These are phyloP conservation scores for Urosaurus nigricauda DNA, from an alignment of 2,797 vertebrate species.

Conservation along the genomic window DNA sequence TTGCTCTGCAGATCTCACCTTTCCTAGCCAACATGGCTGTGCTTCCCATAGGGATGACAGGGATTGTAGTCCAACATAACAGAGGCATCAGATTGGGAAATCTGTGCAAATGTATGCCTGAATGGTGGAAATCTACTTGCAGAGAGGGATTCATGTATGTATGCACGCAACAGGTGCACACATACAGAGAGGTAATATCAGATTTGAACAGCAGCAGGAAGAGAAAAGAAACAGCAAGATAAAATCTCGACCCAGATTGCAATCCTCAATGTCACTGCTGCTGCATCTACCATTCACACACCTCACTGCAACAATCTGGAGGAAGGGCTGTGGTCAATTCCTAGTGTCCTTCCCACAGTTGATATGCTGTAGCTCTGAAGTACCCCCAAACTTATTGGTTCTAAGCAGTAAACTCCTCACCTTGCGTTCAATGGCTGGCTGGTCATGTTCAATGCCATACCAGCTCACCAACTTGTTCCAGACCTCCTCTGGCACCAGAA, in stretches of 20 bases:
- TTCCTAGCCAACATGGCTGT: neutral
- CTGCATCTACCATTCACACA: too few species aligned
- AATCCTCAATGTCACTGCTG: neutral
- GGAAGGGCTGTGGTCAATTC: neutral
- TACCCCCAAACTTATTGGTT: too few species aligned
- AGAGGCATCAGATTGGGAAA: neutral
- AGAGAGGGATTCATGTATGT: too few species aligned
- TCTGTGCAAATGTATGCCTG: neutral
- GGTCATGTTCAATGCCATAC: slow-evolving; percentile 83
- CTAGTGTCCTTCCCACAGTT: too few species aligned
- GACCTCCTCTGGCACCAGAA: slow-evolving; percentile 83
- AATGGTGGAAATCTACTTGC: neutral
- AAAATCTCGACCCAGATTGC: neutral
- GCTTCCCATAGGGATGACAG: neutral
- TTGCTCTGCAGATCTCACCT: neutral
- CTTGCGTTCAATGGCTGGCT: slow-evolving; percentile 88
- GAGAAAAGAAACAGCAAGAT: neutral
- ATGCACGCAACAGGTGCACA: neutral
- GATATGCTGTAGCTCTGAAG: neutral
- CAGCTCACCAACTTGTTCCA: slow-evolving; percentile 86
- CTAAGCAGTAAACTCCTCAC: slow-evolving; percentile 63
- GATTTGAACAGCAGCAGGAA: neutral
- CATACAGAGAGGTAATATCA: too few species aligned
- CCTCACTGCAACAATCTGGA: neutral
- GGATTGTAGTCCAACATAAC: neutral